These are phyloP conservation scores for Nymphalis c-album DNA, from an alignment of 2,888 invertebrate species.

Conservation along the genomic window DNA sequence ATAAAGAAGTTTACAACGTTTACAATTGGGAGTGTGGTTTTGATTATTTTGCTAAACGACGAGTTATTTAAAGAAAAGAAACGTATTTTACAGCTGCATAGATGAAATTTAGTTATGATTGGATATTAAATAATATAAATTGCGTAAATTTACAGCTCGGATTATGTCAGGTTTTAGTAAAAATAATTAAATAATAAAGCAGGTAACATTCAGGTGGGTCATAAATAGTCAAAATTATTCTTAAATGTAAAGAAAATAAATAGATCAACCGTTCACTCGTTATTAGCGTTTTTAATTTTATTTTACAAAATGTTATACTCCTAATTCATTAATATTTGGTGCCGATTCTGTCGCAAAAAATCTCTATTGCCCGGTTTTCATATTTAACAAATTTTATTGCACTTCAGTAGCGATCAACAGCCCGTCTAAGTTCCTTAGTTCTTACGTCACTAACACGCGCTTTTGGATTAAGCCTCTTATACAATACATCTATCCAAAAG, in stretches of 20 bases:
- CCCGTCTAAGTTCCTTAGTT: no score
- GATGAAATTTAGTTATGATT: not conserved
- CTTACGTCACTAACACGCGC: no score
- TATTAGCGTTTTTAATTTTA: not conserved
- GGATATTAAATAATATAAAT: slow-evolving; percentile 21
- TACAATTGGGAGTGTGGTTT: slow-evolving; percentile 39
- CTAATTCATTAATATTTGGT: no score
- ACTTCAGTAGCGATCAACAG: no score
- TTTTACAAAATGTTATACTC: not conserved
- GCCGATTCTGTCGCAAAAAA: no score
- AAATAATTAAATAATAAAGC: slow-evolving; percentile 32
- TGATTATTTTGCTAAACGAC: slow-evolving; percentile 14
- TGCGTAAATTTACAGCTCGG: slow-evolving; percentile 33
- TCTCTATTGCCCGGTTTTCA: no score
- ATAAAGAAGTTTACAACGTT: slow-evolving; percentile 22
- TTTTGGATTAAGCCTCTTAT: no score
- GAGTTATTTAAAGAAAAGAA: not conserved
- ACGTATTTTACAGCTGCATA: not conserved
- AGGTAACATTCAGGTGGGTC: slow-evolving; percentile 47
- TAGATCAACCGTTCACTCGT: not conserved
- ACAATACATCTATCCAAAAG: no score
- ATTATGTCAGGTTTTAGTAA: slow-evolving; percentile 28
- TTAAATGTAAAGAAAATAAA: not conserved
- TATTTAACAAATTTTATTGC: no score
- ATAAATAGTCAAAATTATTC: slow-evolving; percentile 4